Percentiles rank a stretch among this genome's conserved stretches.
phyloP scores from a whole-genome alignment of 2,797 vertebrate genomes.

The Gobio occitaniae region DNA sequence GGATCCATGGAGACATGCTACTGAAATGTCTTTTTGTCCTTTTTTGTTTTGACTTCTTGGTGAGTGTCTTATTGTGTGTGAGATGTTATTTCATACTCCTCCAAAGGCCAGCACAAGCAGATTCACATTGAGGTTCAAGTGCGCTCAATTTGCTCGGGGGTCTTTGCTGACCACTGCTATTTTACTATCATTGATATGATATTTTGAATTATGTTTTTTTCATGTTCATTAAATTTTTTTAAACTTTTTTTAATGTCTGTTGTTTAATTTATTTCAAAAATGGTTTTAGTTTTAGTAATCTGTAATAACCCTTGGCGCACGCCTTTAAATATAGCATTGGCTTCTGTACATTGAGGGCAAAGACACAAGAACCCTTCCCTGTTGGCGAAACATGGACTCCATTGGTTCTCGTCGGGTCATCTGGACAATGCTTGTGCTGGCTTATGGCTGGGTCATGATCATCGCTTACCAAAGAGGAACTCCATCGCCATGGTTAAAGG shows the following conservation, averaged over 20 bases:
- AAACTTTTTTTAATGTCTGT: no score
- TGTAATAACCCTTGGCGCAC: neutral
- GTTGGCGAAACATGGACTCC: neutral
- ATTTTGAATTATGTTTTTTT: neutral
- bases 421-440: constrained; percentile 76
- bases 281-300: neutral
- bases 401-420: constrained; percentile 59
- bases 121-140: constrained; percentile 37
- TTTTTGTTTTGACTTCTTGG: constrained; percentile 71
- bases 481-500: constrained; percentile 72
- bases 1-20: constrained; percentile 86
- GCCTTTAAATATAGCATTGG: neutral
- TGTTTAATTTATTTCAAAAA: neutral
- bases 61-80: constrained; percentile 83
- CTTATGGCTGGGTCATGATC: constrained; percentile 86
- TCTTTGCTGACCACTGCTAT: neutral
- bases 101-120: constrained; percentile 80
- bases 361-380: neutral
- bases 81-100: constrained; percentile 82
- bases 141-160: neutral
- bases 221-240: neutral
- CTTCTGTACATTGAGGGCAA: neutral
- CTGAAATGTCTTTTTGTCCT: constrained; percentile 79
- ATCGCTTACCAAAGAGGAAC: constrained; percentile 83
- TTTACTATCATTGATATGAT: neutral